Evolutionary conservation across 2,888 invertebrate genomes (phyloP), one percentile per base, ranked within the genome.

Genomic region (Hetaerina titia): DNA sequence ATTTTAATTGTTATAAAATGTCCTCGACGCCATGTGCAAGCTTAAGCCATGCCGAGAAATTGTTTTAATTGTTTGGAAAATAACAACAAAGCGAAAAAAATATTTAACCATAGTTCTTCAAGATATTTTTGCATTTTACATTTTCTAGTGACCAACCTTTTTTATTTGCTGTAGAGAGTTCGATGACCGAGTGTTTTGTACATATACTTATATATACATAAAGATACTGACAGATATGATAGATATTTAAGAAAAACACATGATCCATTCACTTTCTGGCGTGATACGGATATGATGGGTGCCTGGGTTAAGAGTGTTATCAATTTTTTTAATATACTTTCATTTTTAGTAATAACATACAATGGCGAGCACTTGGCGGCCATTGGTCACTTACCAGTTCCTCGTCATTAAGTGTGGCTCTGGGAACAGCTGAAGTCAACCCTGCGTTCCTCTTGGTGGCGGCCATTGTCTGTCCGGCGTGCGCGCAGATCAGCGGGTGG

Each of bases 391-490:
- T 98, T 97, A 99, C 99, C 98, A 99, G 97, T 97, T 99, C 99
- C 97, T 99, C 99, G 97, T 99, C 99, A 96, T 99, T 99, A 95
- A 99, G 97, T 0, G 99, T 99, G 89, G 99, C 99, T 96, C 99
- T 97, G 95, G 99, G 99, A 58, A 99, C 99, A 64, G 99, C 99
- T 94, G 99, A 99, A 95, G 99, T 99, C 96, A 99, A 97, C 95
- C 99, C 99, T 95, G 99, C 99, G 97, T 99, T 99, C 96, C 99
- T 98, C 97, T 99, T 99, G 95, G 99, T 99, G 74, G 99, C 99
- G 96, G 99, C 99, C 99, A 99, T 99, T 95, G 99, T 99, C 99
- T 99, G 97, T 95, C 97, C 97, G 95, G 97, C 97, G 96, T 95
- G 96, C 96, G 95, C 95, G 95, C 90, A 74, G 60, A 88, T n/a